These are phyloP conservation scores for Netelia fuscicornis DNA, from an alignment of 2,888 invertebrate species.

Conservation along the genomic window DNA sequence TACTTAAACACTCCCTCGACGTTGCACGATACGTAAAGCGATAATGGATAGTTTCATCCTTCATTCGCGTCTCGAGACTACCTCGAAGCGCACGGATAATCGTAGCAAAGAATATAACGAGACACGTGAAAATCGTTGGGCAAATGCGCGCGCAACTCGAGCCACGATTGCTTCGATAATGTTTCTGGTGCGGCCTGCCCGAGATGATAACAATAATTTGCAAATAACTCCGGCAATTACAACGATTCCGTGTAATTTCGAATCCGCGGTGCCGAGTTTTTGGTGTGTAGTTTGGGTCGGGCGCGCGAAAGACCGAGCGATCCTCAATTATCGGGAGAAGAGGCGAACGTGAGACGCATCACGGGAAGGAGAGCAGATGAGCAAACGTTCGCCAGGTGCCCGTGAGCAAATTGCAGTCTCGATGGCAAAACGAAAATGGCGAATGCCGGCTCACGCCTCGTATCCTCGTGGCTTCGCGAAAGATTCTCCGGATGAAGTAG, in stretches of 20 bases:
- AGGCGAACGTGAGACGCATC: slow-evolving; percentile 32
- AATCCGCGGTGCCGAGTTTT: slow-evolving; percentile 40
- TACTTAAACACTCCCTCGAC: slow-evolving; percentile 41
- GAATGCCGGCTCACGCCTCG: slow-evolving; percentile 64
- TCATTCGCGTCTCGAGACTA: slow-evolving; percentile 5
- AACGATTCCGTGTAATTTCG: slow-evolving; percentile 64
- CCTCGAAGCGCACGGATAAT: not conserved
- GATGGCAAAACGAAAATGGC: slow-evolving; percentile 74
- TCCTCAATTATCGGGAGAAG: slow-evolving; percentile 67
- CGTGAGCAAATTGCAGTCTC: slow-evolving; percentile 76
- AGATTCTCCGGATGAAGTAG: slow-evolving; percentile 64
- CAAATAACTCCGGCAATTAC: slow-evolving; percentile 69
- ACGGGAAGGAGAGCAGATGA: slow-evolving; percentile 56
- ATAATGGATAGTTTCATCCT: slow-evolving; percentile 41
- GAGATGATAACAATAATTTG: slow-evolving; percentile 66
- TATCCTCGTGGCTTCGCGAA: slow-evolving; percentile 58
- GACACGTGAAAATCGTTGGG: slow-evolving; percentile 39
- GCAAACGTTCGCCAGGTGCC: slow-evolving; percentile 71
- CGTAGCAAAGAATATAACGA: not conserved
- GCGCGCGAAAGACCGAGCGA: slow-evolving; percentile 48
- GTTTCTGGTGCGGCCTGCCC: slow-evolving; percentile 9
- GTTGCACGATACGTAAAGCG: slow-evolving; percentile 20
- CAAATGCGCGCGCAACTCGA: slow-evolving; percentile 8
- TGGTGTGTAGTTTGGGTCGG: slow-evolving; percentile 28
- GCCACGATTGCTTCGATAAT: slow-evolving; percentile 21